Percentiles rank a stretch among this genome's conserved stretches.
Conservation (phyloP, 2,113 vertebrate species). For the Bubo scandiacus region DNA sequence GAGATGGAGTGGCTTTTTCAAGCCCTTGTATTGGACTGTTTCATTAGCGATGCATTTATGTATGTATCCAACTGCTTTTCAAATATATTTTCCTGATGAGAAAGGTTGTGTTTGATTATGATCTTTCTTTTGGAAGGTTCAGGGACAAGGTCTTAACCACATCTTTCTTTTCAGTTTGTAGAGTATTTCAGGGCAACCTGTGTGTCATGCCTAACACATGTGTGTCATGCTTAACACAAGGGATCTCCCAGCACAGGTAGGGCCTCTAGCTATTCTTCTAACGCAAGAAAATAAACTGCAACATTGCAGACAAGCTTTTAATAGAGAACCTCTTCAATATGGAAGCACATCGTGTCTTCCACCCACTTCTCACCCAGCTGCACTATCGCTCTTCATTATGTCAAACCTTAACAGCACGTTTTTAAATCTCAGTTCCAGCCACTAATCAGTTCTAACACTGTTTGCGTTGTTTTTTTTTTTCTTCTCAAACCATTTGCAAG, state of each 20-base stretch:
- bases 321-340: not conserved
- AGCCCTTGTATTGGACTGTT: not conserved
- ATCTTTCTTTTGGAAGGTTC: not conserved
- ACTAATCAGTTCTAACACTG: not conserved
- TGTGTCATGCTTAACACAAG: not conserved
- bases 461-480: not conserved
- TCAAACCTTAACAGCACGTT: rapidly evolving
- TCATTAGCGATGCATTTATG: not conserved
- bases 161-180: not conserved
- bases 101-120: not conserved
- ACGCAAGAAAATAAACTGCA: not conserved
- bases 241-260: not conserved
- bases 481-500: no score
- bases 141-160: not conserved
- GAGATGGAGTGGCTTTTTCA: rapidly evolving
- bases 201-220: no score
- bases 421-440: not conserved
- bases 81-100: not conserved
- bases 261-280: not conserved
- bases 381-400: rapidly evolving
- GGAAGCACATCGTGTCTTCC: not conserved
- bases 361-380: not conserved
- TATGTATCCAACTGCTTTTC: not conserved
- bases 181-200: not conserved
- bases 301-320: not conserved